Conservation (phyloP, 1,140 invertebrate genomes). For the Meloidogyne exigua region DNA sequence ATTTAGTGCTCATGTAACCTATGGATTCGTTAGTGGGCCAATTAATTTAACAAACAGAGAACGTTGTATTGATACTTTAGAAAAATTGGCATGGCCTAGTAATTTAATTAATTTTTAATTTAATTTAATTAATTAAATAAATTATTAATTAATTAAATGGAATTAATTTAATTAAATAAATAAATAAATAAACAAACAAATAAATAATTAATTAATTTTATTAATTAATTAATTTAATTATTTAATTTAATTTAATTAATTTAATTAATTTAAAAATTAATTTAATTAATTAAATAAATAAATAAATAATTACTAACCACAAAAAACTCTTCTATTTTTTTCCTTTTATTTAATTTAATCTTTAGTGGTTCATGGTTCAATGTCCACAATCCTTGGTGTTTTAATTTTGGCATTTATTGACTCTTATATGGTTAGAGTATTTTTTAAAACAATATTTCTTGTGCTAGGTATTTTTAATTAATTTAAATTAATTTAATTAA, state of each 20-base stretch:
- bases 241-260: too few relatives aligned
- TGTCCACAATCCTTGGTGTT: conserved; percentile 87
- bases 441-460: conserved; percentile 67
- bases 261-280: too few relatives aligned
- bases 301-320: too few relatives aligned
- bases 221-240: too few relatives aligned
- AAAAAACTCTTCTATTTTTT: too few relatives aligned
- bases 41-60: conserved; percentile 54
- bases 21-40: conserved; percentile 82
- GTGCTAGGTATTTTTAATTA: conserved; percentile 52
- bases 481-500: background rate
- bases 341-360: too few relatives aligned
- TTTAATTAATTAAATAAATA: too few relatives aligned
- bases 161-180: too few relatives aligned
- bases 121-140: too few relatives aligned
- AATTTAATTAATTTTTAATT: background rate
- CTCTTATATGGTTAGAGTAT: conserved; percentile 71
- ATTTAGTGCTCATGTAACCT: conserved; percentile 93
- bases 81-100: conserved; percentile 65
- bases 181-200: too few relatives aligned
- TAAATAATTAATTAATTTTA: too few relatives aligned
- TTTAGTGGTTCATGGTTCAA: conserved; percentile 71
- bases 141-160: too few relatives aligned
- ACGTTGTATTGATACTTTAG: conserved; percentile 63
- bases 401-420: conserved; percentile 81